Evolutionary conservation across 2,797 vertebrate genomes (phyloP).

Genomic region (Phaenicophaeus curvirostris): DNA sequence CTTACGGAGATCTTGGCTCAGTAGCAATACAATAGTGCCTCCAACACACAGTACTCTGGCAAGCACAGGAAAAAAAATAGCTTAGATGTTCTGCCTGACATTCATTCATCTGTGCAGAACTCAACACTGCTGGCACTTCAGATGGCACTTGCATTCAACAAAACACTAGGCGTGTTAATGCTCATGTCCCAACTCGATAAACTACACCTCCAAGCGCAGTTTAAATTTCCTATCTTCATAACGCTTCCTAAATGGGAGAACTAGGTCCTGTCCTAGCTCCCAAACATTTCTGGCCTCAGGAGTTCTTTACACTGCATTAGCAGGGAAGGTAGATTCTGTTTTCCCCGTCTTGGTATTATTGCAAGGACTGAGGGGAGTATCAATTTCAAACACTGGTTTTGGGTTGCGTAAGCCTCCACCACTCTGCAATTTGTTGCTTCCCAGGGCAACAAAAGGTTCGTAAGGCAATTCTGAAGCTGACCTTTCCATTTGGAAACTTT

Average conservation of each 20-base stretch:
- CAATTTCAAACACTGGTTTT: not conserved
- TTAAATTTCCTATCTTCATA: not conserved
- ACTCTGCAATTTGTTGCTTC: too few species aligned
- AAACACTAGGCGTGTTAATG: not conserved
- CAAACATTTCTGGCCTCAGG: not conserved
- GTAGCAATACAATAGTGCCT: slow-evolving; percentile 85
- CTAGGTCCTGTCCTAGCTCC: not conserved
- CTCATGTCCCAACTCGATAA: not conserved
- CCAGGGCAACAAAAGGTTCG: too few species aligned
- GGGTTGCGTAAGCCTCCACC: not conserved
- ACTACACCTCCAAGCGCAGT: not conserved
- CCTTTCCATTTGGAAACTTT: too few species aligned
- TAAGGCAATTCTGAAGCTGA: too few species aligned
- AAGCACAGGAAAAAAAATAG: not conserved
- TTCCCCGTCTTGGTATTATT: not conserved
- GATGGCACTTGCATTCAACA: rapidly evolving
- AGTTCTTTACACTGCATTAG: not conserved
- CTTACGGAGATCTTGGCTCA: slow-evolving; percentile 83
- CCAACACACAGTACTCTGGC: slow-evolving; percentile 84
- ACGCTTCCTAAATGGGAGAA: not conserved
- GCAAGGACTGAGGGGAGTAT: not conserved
- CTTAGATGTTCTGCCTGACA: not conserved
- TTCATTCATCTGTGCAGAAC: not conserved
- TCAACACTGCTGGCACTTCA: not conserved
- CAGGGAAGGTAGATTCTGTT: not conserved